phyloP scores from a whole-genome alignment of 64 coral and sea anemone genomes.

The Porites lutea region DNA sequence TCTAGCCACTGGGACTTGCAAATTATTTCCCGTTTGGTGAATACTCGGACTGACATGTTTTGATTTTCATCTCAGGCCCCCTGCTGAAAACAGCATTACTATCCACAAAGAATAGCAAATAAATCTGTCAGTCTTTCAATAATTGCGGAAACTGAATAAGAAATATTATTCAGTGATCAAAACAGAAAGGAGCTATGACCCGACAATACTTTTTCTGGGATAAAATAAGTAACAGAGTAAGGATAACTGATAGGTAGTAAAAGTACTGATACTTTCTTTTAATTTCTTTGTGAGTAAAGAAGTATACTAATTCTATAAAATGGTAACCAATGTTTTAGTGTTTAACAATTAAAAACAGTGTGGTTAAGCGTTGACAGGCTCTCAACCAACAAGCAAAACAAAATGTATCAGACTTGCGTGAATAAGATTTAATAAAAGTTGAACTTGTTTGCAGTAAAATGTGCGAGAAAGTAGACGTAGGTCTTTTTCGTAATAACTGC shows the following conservation, averaged over 20 bases:
- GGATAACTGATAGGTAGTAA: no score
- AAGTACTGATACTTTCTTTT: no score
- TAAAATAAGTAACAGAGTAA: no score
- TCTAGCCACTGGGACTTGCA: no score
- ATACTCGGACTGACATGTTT: not conserved
- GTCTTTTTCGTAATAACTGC: not conserved
- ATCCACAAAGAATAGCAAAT: conserved; percentile 16
- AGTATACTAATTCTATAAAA: not conserved
- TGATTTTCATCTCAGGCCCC: not conserved
- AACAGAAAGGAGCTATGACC: not conserved
- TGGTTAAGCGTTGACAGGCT: not conserved
- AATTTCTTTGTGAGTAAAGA: no score
- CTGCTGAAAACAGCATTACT: conserved; percentile 35
- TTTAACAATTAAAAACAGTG: not conserved
- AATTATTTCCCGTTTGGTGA: not conserved
- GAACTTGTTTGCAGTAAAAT: not conserved
- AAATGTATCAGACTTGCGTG: not conserved
- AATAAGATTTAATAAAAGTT: no score
- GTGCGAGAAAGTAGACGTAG: not conserved
- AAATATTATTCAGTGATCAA: not conserved
- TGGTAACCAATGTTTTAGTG: not conserved
- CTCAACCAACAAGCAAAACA: not conserved
- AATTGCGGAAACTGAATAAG: not conserved
- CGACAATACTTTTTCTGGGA: not conserved
- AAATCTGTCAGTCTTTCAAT: not conserved